phyloP scores from a whole-genome alignment of 2,797 vertebrate species.

The Micrastur ruficollis region DNA sequence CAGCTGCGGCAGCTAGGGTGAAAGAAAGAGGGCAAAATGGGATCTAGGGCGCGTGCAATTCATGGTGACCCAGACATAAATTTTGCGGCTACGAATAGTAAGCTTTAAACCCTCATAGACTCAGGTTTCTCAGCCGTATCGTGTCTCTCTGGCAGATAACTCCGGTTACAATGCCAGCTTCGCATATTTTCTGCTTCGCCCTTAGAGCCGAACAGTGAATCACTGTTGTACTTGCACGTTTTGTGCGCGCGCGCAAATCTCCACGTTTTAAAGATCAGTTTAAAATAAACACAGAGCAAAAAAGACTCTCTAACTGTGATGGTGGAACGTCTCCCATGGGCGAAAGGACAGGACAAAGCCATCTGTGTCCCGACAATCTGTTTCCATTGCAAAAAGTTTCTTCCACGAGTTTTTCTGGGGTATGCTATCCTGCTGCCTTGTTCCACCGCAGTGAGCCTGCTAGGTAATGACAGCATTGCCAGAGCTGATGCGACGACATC shows the following conservation, averaged over 20 bases:
- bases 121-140: conserved; percentile 16
- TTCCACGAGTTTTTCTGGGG: not conserved
- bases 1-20: not conserved
- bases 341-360: not conserved
- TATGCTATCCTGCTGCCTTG: not conserved
- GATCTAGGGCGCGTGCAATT: not conserved
- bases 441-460: not conserved
- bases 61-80: not conserved
- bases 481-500: not conserved
- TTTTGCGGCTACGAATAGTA: not conserved
- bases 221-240: conserved; percentile 19
- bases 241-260: not conserved
- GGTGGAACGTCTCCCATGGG: not conserved
- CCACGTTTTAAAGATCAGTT: not conserved
- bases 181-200: conserved; percentile 6
- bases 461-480: not conserved
- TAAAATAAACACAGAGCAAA: not conserved
- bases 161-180: conserved; percentile 13
- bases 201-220: not conserved
- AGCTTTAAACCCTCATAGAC: not conserved
- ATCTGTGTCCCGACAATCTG: not conserved
- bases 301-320: not conserved
- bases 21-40: not conserved
- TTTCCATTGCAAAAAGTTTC: not conserved
- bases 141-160: not conserved